Evolutionary conservation across 2,797 vertebrate genomes (phyloP).

Genomic region (Fratercula arctica): DNA sequence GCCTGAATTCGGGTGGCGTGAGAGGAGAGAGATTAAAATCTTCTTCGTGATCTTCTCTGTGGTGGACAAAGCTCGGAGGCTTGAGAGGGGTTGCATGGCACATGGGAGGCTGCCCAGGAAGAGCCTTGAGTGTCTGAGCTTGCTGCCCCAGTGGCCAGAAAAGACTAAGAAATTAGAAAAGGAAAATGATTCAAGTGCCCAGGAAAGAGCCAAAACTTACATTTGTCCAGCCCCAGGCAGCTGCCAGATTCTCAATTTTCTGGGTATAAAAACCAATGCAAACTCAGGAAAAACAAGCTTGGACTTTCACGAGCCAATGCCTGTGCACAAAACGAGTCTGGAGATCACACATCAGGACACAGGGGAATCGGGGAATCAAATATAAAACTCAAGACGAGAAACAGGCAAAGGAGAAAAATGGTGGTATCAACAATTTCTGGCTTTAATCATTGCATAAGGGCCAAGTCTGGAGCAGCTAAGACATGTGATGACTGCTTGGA

Average conservation of each 20-base stretch:
- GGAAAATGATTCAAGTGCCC: background rate
- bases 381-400: background rate
- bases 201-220: background rate
- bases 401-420: conserved; percentile 3
- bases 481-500: background rate
- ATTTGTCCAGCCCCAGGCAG: background rate
- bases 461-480: conserved; percentile 8
- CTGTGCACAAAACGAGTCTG: background rate
- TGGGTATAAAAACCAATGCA: background rate
- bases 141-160: background rate
- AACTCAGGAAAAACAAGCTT: background rate
- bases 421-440: conserved; percentile 15
- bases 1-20: background rate
- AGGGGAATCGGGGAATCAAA: background rate
- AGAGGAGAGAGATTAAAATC: background rate
- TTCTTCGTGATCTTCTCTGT: background rate
- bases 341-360: background rate
- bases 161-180: background rate
- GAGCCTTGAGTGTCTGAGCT: background rate
- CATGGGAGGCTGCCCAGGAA: background rate
- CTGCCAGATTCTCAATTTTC: background rate
- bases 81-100: background rate
- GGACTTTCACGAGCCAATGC: background rate
- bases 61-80: background rate
- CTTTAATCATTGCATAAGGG: background rate